Percentiles rank a stretch among this genome's conserved stretches.
Conservation (phyloP, 2,888 invertebrate species). For the Shargacucullia verbasci region DNA sequence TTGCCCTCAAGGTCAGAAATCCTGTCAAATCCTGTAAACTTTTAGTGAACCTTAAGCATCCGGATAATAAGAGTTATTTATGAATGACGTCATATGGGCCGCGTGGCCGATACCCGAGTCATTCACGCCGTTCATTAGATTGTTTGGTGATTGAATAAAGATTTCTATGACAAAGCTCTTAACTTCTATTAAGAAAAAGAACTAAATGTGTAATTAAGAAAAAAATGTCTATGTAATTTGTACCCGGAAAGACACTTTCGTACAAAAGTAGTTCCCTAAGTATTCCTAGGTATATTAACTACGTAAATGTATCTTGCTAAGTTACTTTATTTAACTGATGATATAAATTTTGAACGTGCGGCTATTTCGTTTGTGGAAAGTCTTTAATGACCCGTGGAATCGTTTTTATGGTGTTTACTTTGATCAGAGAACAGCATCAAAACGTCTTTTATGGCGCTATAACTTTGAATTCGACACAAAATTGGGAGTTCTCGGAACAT, state of each 20-base stretch:
- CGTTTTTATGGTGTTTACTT: constrained; percentile 85
- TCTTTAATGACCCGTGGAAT: constrained; percentile 82
- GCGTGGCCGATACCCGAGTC: no score
- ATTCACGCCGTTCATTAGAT: no score
- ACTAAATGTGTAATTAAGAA: no score
- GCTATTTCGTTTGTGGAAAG: constrained; percentile 77
- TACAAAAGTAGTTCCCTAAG: constrained; percentile 1
- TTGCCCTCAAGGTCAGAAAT: no score
- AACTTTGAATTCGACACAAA: constrained; percentile 75
- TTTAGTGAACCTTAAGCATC: no score
- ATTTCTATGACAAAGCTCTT: no score
- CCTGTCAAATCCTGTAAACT: no score
- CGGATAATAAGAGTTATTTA: no score
- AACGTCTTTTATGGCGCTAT: constrained; percentile 79
- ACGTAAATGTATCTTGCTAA: constrained; percentile 49
- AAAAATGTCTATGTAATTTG: not conserved
- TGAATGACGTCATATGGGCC: no score
- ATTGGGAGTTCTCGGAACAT: constrained; percentile 65
- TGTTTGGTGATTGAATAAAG: no score
- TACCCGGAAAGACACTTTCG: not conserved
- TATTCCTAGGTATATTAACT: constrained; percentile 1
- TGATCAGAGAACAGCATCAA: constrained; percentile 79
- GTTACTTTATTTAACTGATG: constrained; percentile 56
- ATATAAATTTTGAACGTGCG: constrained; percentile 72
- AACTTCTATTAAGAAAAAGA: no score